Evolutionary conservation across 2,113 vertebrate genomes (phyloP).

Genomic region (Apistogramma diplotaenia): DNA sequence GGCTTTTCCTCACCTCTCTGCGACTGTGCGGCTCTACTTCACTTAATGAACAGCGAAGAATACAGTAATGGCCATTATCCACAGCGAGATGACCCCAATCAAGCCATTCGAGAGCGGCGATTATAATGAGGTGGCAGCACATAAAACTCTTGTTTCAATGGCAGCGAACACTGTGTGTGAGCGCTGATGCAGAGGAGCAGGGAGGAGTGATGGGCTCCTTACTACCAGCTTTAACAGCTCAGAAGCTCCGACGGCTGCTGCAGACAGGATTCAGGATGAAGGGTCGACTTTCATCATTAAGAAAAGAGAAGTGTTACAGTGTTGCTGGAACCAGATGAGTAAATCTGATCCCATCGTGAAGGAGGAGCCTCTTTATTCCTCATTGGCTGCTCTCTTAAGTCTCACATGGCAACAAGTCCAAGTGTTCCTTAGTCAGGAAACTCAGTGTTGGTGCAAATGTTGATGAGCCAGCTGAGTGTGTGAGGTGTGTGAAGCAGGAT

Average conservation of each 20-base stretch:
- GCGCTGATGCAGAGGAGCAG: neutral
- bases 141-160: neutral
- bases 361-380: neutral
- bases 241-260: neutral
- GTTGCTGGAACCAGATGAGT: neutral
- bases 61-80: constrained; percentile 46
- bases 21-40: neutral
- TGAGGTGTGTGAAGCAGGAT: neutral
- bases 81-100: constrained; percentile 56
- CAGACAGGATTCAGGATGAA: neutral
- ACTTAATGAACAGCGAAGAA: constrained; percentile 23
- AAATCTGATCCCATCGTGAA: neutral
- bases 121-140: constrained; percentile 23
- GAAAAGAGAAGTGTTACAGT: neutral
- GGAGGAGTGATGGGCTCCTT: neutral
- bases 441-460: neutral
- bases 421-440: neutral
- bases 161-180: neutral
- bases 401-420: neutral
- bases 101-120: constrained; percentile 1
- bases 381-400: neutral
- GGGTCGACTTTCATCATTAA: neutral
- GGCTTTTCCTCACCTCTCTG: neutral
- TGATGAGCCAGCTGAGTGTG: neutral
- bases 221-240: neutral